phyloP scores from a whole-genome alignment of 2,888 invertebrate genomes.

The Lasioglossum malachurum region DNA sequence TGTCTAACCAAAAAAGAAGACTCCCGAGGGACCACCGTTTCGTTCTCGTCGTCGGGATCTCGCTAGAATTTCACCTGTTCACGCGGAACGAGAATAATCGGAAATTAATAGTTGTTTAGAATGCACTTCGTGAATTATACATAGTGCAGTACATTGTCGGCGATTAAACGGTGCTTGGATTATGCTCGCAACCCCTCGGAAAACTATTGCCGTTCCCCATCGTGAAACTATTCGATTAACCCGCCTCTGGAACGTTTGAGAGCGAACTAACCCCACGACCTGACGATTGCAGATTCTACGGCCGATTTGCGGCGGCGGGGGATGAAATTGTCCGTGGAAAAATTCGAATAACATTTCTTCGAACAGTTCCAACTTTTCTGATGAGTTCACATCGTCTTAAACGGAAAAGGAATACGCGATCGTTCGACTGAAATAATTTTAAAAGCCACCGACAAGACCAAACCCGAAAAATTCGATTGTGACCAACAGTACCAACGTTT shows the following conservation, averaged over 20 bases:
- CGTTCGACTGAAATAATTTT: neutral
- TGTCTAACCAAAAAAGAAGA: constrained; percentile 24
- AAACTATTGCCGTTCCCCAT: constrained; percentile 53
- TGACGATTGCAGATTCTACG: constrained; percentile 35
- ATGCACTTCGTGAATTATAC: neutral
- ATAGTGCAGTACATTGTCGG: constrained; percentile 1
- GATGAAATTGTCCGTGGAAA: neutral
- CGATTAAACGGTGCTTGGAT: constrained; percentile 33
- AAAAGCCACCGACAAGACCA: neutral
- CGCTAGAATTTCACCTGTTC: neutral
- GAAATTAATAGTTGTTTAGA: neutral
- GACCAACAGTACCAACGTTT: constrained; percentile 16
- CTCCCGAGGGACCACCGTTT: neutral
- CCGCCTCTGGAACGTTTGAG: constrained; percentile 42
- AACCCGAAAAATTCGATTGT: constrained; percentile 6
- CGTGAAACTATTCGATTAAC: constrained; percentile 67
- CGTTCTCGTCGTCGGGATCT: neutral
- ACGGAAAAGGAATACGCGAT: neutral
- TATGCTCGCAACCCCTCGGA: constrained; percentile 42
- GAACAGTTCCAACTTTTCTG: neutral
- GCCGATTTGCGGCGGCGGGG: constrained; percentile 9
- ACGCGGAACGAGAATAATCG: neutral
- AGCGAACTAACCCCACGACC: constrained; percentile 20
- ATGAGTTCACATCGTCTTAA: neutral
- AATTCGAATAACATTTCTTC: neutral